Conservation (phyloP, 2,113 vertebrate species). For the Labeo catla region DNA sequence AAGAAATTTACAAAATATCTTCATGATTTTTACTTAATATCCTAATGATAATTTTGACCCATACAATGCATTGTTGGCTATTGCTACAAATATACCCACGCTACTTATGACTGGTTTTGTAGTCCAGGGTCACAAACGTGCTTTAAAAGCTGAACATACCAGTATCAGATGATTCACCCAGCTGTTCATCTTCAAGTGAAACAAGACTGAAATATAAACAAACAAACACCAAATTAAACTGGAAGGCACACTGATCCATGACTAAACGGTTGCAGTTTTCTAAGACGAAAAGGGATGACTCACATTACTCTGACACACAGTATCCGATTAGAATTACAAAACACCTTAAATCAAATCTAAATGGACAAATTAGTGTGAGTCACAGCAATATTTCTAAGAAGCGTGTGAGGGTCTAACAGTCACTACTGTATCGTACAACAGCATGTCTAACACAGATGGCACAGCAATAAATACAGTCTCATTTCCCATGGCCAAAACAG, state of each 20-base stretch:
- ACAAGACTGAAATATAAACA: conserved; percentile 70
- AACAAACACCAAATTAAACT: neutral
- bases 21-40: too few relatives aligned
- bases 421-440: neutral
- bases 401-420: neutral
- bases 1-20: too few relatives aligned
- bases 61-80: too few relatives aligned
- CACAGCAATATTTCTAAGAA: neutral
- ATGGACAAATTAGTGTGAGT: neutral
- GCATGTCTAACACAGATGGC: conserved; percentile 8
- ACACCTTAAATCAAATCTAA: neutral
- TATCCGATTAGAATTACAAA: neutral
- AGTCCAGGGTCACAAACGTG: too few relatives aligned
- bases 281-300: neutral
- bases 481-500: conserved; percentile 16
- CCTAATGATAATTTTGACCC: too few relatives aligned
- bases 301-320: neutral
- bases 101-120: too few relatives aligned
- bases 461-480: conserved; percentile 25
- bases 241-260: neutral
- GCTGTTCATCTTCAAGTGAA: conserved; percentile 77
- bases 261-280: neutral
- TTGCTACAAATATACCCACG: too few relatives aligned
- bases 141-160: conserved; percentile 66
- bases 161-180: conserved; percentile 61